Percentiles rank a stretch among this genome's conserved stretches.
These are phyloP conservation scores for Eulemur macaco DNA, from an alignment of 2,113 vertebrate genomes.

Conservation along the genomic window DNA sequence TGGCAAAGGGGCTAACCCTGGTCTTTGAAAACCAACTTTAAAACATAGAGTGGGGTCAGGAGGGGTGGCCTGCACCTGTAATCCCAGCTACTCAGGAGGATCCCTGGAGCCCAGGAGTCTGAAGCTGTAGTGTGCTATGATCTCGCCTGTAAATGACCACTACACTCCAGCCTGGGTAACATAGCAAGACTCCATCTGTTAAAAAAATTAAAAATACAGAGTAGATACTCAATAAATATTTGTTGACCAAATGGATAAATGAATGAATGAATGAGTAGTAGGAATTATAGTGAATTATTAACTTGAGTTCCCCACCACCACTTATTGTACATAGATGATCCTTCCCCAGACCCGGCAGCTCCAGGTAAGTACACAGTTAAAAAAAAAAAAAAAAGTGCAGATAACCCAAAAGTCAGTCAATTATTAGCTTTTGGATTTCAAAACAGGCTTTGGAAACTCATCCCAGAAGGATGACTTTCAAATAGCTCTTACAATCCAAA, in stretches of 20 bases:
- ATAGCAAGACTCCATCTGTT: not conserved
- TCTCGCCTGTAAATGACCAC: not conserved
- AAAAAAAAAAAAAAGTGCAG: not conserved
- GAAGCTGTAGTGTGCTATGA: not conserved
- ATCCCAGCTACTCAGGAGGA: not conserved
- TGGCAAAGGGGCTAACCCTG: not conserved
- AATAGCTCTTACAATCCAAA: not conserved
- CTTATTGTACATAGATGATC: not conserved
- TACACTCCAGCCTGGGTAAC: not conserved
- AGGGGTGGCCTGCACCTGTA: not conserved
- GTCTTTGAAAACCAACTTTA: not conserved
- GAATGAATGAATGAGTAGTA: not conserved
- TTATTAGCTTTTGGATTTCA: constrained; percentile 46
- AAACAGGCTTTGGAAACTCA: constrained; percentile 4
- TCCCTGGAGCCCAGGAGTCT: not conserved
- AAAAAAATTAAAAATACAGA: not conserved
- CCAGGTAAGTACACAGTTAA: not conserved
- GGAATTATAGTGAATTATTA: not conserved
- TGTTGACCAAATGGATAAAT: not conserved
- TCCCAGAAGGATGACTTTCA: not conserved
- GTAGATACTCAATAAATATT: not conserved
- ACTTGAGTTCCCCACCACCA: not conserved
- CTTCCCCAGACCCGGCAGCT: not conserved
- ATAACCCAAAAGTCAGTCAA: not conserved
- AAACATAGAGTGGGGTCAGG: not conserved